Evolutionary conservation across 30 jellyfish, hydroid and myxozoan genomes (phyloP).

Genomic region (Hydra vulgaris): DNA sequence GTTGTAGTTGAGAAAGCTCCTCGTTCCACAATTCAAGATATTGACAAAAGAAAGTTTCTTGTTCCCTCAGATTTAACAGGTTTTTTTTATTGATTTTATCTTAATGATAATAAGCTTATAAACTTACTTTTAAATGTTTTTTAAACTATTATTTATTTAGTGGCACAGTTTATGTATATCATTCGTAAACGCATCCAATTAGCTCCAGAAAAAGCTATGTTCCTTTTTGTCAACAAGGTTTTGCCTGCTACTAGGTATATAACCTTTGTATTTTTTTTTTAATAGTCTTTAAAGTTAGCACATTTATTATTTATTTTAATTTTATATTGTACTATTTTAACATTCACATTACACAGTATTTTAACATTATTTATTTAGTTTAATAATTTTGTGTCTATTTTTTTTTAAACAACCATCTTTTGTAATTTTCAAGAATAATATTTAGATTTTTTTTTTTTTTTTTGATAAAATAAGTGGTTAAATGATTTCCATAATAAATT

Average conservation of each 20-base stretch:
- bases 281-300: too few relatives aligned
- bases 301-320: too few relatives aligned
- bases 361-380: too few relatives aligned
- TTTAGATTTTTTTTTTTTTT: too few relatives aligned
- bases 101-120: neutral
- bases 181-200: constrained; percentile 90
- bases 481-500: too few relatives aligned
- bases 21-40: constrained; percentile 73
- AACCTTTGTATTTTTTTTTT: too few relatives aligned
- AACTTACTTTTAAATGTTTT: neutral
- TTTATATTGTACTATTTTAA: too few relatives aligned
- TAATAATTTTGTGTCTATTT: too few relatives aligned
- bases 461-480: too few relatives aligned
- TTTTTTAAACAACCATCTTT: too few relatives aligned
- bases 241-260: constrained; percentile 88
- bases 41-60: constrained; percentile 84
- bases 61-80: constrained; percentile 99
- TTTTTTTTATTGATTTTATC: neutral
- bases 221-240: constrained; percentile 73
- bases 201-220: constrained; percentile 98
- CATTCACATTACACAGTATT: too few relatives aligned
- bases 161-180: constrained; percentile 97
- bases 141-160: constrained; percentile 23
- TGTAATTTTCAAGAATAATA: too few relatives aligned
- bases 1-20: constrained; percentile 99